A percentile compares a stretch with the other conserved stretches of the same genome.
phyloP scores from a whole-genome alignment of 2,888 invertebrate species.

The Tenthredo distinguenda region DNA sequence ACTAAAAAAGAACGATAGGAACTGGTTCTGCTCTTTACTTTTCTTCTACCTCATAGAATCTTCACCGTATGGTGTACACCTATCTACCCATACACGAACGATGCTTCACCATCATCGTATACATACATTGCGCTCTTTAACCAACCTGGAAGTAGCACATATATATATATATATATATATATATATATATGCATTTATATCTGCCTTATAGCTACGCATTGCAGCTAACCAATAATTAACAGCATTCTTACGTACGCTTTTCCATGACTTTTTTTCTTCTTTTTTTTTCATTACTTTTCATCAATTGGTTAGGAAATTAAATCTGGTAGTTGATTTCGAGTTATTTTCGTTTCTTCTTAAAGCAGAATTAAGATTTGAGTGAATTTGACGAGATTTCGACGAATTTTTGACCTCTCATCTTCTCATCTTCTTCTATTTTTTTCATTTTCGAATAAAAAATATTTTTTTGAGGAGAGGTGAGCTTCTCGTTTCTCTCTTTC shows the following conservation, averaged over 20 bases:
- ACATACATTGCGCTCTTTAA: not conserved
- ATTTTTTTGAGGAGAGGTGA: not conserved
- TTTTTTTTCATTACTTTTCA: too few species aligned
- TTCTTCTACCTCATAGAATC: not conserved
- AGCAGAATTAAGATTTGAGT: not conserved
- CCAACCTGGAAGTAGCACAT: not conserved
- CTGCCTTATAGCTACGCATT: not conserved
- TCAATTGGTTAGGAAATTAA: not conserved
- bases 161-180: not conserved
- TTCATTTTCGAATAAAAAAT: not conserved
- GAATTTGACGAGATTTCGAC: not conserved
- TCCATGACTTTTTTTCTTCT: not conserved
- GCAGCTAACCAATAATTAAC: conserved; percentile 24
- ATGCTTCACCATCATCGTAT: not conserved
- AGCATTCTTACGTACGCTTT: not conserved
- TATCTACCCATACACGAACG: not conserved
- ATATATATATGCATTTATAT: not conserved
- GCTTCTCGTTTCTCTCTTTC: not conserved
- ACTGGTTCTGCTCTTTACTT: conserved; percentile 39
- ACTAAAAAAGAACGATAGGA: conserved; percentile 54
- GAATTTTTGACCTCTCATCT: not conserved
- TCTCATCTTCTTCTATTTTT: not conserved
- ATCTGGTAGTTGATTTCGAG: not conserved
- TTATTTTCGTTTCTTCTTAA: not conserved
- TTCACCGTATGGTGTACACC: not conserved